phyloP scores from a whole-genome alignment of 1,140 invertebrate genomes.

The Drosophila fuyamai region DNA sequence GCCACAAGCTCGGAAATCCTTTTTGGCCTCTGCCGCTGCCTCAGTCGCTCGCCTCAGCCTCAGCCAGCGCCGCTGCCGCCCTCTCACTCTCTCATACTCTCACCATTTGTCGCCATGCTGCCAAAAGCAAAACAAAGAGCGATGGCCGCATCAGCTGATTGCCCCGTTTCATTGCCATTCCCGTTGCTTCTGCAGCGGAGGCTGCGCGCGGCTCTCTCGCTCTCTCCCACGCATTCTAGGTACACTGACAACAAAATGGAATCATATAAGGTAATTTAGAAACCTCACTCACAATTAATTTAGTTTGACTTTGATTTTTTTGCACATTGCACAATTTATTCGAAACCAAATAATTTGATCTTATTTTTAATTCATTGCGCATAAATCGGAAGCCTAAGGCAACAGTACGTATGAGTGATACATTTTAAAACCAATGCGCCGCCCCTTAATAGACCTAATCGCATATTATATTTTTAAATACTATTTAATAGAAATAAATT shows the following conservation, averaged over 20 bases:
- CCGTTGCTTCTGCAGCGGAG: slow-evolving; percentile 38
- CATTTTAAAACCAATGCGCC: too few species aligned
- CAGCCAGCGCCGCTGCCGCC: slow-evolving; percentile 19
- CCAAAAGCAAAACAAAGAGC: slow-evolving; percentile 58
- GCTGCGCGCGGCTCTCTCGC: slow-evolving; percentile 37
- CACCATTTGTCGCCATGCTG: slow-evolving; percentile 28
- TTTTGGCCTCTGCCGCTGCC: slow-evolving; percentile 39
- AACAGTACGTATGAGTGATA: too few species aligned
- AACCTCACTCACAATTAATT: too few species aligned
- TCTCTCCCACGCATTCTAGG: slow-evolving; percentile 21
- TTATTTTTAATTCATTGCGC: too few species aligned
- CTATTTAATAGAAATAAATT: too few species aligned
- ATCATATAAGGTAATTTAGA: too few species aligned
- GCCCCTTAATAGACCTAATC: too few species aligned
- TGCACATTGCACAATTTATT: too few species aligned
- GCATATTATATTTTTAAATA: too few species aligned
- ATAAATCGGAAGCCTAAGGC: too few species aligned
- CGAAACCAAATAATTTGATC: too few species aligned
- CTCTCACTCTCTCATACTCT: slow-evolving; percentile 21
- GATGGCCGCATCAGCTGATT: slow-evolving; percentile 59
- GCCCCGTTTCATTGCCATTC: slow-evolving; percentile 40
- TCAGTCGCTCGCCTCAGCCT: slow-evolving; percentile 1
- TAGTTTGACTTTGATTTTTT: too few species aligned
- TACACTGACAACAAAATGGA: not conserved
- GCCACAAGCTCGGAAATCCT: slow-evolving; percentile 61